A percentile compares a stretch with the other conserved stretches of the same genome.
These are phyloP conservation scores for Aphidius gifuensis DNA, from an alignment of 1,140 invertebrate genomes.

Conservation along the genomic window DNA sequence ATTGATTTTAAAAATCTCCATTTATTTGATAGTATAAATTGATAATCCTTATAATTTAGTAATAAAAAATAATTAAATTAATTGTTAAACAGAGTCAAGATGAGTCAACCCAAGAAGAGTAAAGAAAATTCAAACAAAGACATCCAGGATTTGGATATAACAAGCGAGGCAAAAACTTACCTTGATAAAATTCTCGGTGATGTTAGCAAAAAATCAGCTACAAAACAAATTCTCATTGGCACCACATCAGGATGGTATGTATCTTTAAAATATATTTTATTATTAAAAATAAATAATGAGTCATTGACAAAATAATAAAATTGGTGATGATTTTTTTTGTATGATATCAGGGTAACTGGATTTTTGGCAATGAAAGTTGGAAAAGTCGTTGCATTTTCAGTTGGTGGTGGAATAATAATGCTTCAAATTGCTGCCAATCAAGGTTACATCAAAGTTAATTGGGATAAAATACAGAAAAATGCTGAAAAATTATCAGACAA, in stretches of 20 bases:
- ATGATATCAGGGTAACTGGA: slow-evolving; percentile 72
- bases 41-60: background rate
- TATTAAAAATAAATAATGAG: too few species aligned
- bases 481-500: slow-evolving; percentile 79
- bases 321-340: background rate
- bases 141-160: slow-evolving; percentile 54
- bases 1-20: background rate
- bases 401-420: slow-evolving; percentile 85
- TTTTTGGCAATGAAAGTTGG: slow-evolving; percentile 89
- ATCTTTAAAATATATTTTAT: slow-evolving; percentile 1
- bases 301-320: background rate
- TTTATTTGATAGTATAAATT: background rate
- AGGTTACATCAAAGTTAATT: slow-evolving; percentile 89
- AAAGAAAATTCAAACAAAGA: slow-evolving; percentile 50
- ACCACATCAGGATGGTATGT: slow-evolving; percentile 83
- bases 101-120: slow-evolving; percentile 44
- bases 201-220: slow-evolving; percentile 77
- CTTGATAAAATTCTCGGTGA: slow-evolving; percentile 73
- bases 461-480: slow-evolving; percentile 80
- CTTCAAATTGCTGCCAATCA: slow-evolving; percentile 87
- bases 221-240: slow-evolving; percentile 84
- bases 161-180: slow-evolving; percentile 64
- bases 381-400: slow-evolving; percentile 81
- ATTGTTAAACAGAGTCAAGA: slow-evolving; percentile 37
- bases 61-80: background rate